These are phyloP conservation scores for Ia io DNA, from an alignment of 2,113 vertebrate genomes.

Conservation along the genomic window DNA sequence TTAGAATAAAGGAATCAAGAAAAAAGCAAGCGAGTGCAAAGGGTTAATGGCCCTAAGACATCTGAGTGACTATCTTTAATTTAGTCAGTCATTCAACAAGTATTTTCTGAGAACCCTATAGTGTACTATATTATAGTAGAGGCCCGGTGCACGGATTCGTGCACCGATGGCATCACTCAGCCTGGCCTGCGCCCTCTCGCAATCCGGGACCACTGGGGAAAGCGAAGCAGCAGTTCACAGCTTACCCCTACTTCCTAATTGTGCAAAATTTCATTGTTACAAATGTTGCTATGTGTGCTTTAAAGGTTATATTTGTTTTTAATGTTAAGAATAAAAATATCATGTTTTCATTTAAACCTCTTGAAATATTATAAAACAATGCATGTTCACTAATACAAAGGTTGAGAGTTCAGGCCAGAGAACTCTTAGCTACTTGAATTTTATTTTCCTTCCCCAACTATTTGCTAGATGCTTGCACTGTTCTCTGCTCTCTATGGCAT, in stretches of 20 bases:
- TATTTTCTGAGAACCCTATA: constrained; percentile 33
- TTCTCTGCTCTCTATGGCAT: too few relatives aligned
- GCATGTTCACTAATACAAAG: not conserved
- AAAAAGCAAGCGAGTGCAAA: too few relatives aligned
- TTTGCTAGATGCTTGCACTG: too few relatives aligned
- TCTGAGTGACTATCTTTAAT: not conserved
- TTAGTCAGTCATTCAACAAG: constrained; percentile 9
- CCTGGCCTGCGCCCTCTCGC: too few relatives aligned
- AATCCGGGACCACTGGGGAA: too few relatives aligned
- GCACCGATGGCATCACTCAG: too few relatives aligned
- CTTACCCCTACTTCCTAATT: not conserved
- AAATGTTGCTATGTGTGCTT: not conserved
- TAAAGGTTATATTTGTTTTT: constrained; percentile 1
- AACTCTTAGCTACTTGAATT: too few relatives aligned
- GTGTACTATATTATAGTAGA: not conserved
- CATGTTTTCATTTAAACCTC: constrained; percentile 31
- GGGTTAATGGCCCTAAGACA: not conserved
- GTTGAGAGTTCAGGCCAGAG: too few relatives aligned
- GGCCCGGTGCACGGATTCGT: too few relatives aligned
- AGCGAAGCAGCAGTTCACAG: too few relatives aligned
- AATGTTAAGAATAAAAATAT: constrained; percentile 19
- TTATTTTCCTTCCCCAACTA: too few relatives aligned
- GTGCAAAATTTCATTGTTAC: constrained; percentile 28
- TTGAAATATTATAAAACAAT: not conserved
- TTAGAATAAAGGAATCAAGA: too few relatives aligned